Base-by-base conservation (phyloP, 2,888 invertebrate species). In the Myathropa florea region DNA sequence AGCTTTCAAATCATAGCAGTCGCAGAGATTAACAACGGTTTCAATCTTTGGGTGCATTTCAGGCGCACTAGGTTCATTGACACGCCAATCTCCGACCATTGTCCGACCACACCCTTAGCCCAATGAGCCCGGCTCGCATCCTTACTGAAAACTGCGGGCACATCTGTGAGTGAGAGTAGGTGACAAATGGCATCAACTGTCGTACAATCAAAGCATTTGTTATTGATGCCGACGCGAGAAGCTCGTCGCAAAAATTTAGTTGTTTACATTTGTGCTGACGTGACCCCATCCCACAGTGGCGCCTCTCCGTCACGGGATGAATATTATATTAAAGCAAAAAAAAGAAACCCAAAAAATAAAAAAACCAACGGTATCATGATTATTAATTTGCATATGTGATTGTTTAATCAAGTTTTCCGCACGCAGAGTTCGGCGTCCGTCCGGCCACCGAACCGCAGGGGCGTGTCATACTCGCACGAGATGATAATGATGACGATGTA, bases 341-440 rank as follows among this genome's bases (percentile, higher is more conserved):
- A 73, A 21, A 14, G 4, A 23, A 3, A 64, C 70, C n/a, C n/a
- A n/a, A n/a, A n/a, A n/a, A n/a, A n/a, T n/a, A 39, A n/a, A 55
- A 53, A 75, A 77, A 80, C 68, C 83, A 85, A 86, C 78, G 57
- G 84, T 68, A 89, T 89, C 89, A 88, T 90, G 90, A 90, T 91
- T 89, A 90, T 91, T 90, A 90, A 90, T 91, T 90, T 90, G 90
- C 91, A 90, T 91, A 89, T 90, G 90, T 89, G 90, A 90, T 91
- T 90, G 90, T 90, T 91, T 90, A 90, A 89, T 90, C 82, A 86
- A 86, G 85, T 75, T 80, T 78, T 73, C 33, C 59, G 71, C 63
- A 39, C 67, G 33, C 26, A 85, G 73, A 86, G 82, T 72, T 73
- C 46, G 46, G 18, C 18, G 46, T 46, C 46, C 18, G 46, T n/a